Evolutionary conservation across 2,888 invertebrate species (phyloP), one percentile per base, ranked within the genome.

Genomic region (Pristionchus mayeri): DNA sequence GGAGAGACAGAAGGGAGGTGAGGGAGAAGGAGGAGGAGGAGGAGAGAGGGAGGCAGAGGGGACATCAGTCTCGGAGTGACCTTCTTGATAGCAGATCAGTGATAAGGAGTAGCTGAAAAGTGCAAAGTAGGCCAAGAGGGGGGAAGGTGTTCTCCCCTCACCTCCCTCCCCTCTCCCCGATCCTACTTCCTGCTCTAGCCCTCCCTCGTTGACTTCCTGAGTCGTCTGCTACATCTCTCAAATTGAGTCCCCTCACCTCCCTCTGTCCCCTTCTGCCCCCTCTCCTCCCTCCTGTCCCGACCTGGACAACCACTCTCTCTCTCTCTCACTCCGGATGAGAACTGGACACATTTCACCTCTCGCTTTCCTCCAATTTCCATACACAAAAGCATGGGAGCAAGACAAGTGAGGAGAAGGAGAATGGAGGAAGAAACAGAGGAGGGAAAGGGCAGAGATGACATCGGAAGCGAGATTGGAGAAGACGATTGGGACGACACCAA

Each of bases 311-410:
- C 76, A 24, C 27, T 16, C 75, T n/a, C 30, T 37, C 37, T 71
- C 71, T 9, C 44, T 37, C 71, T 9, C 44, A 7, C 48, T 50
- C 30, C 50, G 48, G 50, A 76, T 76, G 76, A 52, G 50, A 76
- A 50, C 76, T 76, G 50, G 76, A 50, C 76, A 48, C 76, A 48
- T 52, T 76, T 52, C 76, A 50, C 50, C 50, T 76, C 71, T 76
- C 76, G 50, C 76, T 52, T 52, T 76, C 76, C 76, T 52, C 50
- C 76, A 30, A 48, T 76, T 76, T 52, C 76, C 48, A 76, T 76
- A 76, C 76, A 76, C 76, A 76, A 48, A 50, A 76, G 50, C 76
- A 50, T 52, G 40, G 16, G 21, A 27, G 18, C 71, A 6, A 48
- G 44, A 48, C 75, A 75, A 34, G 48, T 40, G 48, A 75, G 57